Conservation (phyloP, 2,888 invertebrate genomes). For the Lepidonotus clava region DNA sequence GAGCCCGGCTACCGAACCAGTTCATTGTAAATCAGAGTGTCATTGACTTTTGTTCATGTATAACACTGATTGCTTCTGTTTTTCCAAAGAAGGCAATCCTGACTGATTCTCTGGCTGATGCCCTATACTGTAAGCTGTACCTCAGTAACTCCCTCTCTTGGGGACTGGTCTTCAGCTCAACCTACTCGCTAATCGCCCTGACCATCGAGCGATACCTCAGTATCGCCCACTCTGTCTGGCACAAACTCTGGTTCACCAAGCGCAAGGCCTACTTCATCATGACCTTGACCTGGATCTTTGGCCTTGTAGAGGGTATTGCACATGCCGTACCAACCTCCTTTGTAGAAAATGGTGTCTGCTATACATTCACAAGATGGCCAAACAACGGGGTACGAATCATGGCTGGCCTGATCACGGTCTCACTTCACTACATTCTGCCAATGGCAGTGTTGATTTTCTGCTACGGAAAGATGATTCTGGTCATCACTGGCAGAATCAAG, state of each 20-base stretch:
- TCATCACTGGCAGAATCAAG: slow-evolving; percentile 18
- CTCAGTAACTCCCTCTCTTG: not conserved
- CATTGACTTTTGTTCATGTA: slow-evolving; percentile 4
- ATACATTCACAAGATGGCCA: not conserved
- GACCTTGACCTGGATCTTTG: not conserved
- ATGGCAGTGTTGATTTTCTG: slow-evolving; percentile 7
- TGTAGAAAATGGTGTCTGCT: not conserved
- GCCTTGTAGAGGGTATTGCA: not conserved
- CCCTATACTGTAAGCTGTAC: not conserved
- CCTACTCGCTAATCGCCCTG: slow-evolving; percentile 17
- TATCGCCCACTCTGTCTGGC: not conserved
- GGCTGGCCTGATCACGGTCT: not conserved
- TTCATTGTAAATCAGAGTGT: slow-evolving; percentile 7
- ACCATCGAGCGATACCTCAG: slow-evolving; percentile 16
- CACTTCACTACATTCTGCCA: not conserved
- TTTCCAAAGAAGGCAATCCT: not conserved
- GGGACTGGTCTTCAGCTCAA: slow-evolving; percentile 14
- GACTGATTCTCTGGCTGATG: not conserved
- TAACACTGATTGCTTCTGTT: not conserved
- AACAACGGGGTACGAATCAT: not conserved
- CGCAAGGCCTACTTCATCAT: not conserved
- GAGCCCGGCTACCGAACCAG: not conserved
- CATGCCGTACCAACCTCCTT: not conserved
- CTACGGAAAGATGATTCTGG: slow-evolving; percentile 14
- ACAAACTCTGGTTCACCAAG: not conserved